These are phyloP conservation scores for Thalassarche chlororhynchos DNA, from an alignment of 2,113 vertebrate genomes.

Conservation along the genomic window DNA sequence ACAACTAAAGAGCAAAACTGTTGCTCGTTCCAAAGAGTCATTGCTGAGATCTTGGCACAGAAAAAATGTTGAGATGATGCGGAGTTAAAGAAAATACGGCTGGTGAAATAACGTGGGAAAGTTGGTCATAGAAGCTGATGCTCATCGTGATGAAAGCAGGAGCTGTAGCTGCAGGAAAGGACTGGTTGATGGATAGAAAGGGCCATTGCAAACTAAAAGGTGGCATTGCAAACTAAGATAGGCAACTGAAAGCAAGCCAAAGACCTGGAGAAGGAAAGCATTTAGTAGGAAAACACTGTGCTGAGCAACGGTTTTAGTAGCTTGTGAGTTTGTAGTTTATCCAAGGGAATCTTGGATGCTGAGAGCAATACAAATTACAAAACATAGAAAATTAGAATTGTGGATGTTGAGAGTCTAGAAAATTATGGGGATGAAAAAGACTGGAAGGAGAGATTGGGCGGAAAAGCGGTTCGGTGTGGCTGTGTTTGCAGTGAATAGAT, in stretches of 20 bases:
- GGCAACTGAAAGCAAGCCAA: neutral
- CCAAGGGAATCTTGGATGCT: neutral
- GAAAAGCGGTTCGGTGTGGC: neutral
- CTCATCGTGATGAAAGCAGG: fast-evolving
- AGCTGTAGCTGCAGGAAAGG: neutral
- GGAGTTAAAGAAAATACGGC: neutral
- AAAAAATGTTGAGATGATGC: neutral
- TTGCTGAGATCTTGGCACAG: neutral
- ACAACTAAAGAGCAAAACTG: neutral
- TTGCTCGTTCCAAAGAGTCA: neutral
- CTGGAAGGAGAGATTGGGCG: neutral
- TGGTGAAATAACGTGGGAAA: neutral
- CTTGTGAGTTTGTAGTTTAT: neutral
- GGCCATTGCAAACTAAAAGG: neutral
- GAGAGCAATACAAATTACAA: neutral
- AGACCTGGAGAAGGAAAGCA: neutral
- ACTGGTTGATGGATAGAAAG: neutral
- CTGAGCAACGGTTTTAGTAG: neutral
- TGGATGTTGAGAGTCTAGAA: neutral
- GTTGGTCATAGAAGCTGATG: neutral
- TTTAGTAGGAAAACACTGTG: neutral
- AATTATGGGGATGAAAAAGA: neutral
- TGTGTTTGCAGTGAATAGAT: neutral
- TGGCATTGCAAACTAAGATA: neutral
- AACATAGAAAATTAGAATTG: neutral